Conservation (phyloP, 1,140 invertebrate genomes). For the Sesamia nonagrioides region DNA sequence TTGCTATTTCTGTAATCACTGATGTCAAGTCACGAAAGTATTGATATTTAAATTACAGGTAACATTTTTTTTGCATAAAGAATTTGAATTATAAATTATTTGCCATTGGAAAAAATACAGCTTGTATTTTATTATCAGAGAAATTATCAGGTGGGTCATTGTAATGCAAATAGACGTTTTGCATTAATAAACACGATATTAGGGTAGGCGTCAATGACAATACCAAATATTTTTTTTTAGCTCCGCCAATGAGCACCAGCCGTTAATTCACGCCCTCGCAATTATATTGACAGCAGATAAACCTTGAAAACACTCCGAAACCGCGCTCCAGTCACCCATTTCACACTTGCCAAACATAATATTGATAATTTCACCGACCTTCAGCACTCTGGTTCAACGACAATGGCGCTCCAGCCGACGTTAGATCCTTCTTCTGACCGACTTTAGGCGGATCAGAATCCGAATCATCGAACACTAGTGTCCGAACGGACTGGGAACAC, state of each 20-base stretch:
- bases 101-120: background rate
- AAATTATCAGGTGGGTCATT: constrained; percentile 52
- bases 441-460: constrained; percentile 79
- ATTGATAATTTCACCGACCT: constrained; percentile 74
- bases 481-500: constrained; percentile 85
- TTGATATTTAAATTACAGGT: background rate
- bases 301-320: constrained; percentile 77
- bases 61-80: background rate
- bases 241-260: constrained; percentile 54
- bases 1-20: background rate
- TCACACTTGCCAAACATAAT: constrained; percentile 52
- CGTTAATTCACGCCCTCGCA: constrained; percentile 67
- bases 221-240: constrained; percentile 25
- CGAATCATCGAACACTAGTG: constrained; percentile 85
- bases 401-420: constrained; percentile 71
- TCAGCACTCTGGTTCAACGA: constrained; percentile 81
- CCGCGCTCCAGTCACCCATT: constrained; percentile 49
- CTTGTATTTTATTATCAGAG: constrained; percentile 50
- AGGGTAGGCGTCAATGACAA: constrained; percentile 16
- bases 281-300: constrained; percentile 74
- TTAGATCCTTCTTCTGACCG: constrained; percentile 79
- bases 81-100: background rate
- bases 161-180: constrained; percentile 43
- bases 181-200: constrained; percentile 32
- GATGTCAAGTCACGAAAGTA: background rate